Conservation (phyloP, 2,888 invertebrate species). For the Ceramica pisi region DNA sequence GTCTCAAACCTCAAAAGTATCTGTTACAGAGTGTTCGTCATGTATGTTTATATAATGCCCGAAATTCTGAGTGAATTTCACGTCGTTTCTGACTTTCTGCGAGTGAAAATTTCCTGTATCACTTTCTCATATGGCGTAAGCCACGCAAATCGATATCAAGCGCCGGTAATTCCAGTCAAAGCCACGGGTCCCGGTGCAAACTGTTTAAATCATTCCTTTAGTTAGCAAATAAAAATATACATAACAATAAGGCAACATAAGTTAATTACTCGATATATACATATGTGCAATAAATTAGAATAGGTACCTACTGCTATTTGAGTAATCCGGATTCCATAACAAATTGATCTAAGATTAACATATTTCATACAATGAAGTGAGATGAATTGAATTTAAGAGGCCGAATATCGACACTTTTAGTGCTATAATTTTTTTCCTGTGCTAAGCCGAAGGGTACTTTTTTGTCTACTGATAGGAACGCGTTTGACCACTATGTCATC, state of each 20-base stretch:
- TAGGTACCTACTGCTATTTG: not conserved
- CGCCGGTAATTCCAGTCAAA: constrained; percentile 11
- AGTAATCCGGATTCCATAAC: constrained; percentile 10
- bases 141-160: constrained; percentile 14
- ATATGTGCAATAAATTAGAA: constrained; percentile 16
- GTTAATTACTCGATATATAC: constrained; percentile 18
- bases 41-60: not conserved
- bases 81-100: not conserved
- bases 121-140: not conserved
- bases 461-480: not conserved
- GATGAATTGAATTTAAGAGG: not conserved
- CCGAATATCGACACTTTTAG: not conserved
- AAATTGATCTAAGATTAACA: not conserved
- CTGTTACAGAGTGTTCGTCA: not conserved
- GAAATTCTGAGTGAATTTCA: not conserved
- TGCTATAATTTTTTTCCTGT: not conserved
- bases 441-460: not conserved
- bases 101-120: not conserved
- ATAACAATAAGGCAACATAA: not conserved
- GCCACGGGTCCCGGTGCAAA: constrained; percentile 42
- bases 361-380: not conserved
- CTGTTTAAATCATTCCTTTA: constrained; percentile 14
- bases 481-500: no score
- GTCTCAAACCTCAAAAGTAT: not conserved
- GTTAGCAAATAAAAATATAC: constrained; percentile 23